Evolutionary conservation across 2,888 invertebrate species (phyloP).

Genomic region (Drosophila pullipes): DNA sequence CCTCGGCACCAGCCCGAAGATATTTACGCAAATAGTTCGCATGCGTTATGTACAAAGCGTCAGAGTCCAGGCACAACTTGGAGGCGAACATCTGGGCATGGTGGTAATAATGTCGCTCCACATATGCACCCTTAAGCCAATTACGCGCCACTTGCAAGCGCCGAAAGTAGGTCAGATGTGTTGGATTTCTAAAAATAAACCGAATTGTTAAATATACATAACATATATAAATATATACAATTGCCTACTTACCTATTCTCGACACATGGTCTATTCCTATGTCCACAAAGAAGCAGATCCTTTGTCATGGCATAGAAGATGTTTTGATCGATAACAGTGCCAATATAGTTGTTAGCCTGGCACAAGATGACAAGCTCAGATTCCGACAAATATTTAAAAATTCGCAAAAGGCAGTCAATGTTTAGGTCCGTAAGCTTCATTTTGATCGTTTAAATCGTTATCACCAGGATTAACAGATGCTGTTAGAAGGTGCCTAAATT

Average conservation of each 20-base stretch:
- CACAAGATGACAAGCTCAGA: constrained; percentile 86
- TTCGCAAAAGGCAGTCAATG: constrained; percentile 86
- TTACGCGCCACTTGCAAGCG: constrained; percentile 86
- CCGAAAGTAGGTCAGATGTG: constrained; percentile 80
- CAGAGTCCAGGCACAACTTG: constrained; percentile 86
- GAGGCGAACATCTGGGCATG: constrained; percentile 86
- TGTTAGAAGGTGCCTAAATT: constrained; percentile 2
- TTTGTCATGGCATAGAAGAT: constrained; percentile 79
- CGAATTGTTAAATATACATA: background rate
- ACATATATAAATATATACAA: background rate
- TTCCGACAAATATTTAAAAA: constrained; percentile 87
- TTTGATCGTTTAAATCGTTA: constrained; percentile 1
- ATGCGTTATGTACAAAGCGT: constrained; percentile 87
- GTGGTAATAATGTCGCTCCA: constrained; percentile 85
- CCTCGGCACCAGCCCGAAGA: constrained; percentile 75
- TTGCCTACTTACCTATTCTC: constrained; percentile 60
- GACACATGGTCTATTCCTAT: constrained; percentile 74
- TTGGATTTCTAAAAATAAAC: constrained; percentile 68
- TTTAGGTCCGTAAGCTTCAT: constrained; percentile 79
- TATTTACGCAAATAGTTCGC: constrained; percentile 83
- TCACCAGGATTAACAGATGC: background rate
- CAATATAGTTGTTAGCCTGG: constrained; percentile 86
- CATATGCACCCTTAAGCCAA: constrained; percentile 87
- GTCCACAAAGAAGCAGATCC: constrained; percentile 83
- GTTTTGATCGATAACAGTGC: constrained; percentile 85